Evolutionary conservation across 2,888 invertebrate genomes (phyloP).

Genomic region (Endomychus coccineus): DNA sequence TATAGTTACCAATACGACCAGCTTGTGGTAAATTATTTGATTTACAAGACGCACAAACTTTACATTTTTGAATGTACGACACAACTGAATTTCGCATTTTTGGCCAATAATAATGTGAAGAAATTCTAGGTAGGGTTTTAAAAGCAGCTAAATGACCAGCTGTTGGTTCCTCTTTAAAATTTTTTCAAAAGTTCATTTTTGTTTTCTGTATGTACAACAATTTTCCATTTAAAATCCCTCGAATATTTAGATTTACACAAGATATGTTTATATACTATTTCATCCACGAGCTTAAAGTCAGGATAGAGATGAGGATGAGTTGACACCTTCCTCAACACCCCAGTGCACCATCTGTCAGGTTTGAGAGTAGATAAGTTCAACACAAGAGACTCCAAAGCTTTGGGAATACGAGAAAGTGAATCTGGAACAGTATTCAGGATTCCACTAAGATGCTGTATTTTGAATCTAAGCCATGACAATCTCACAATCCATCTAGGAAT

Average conservation of each 20-base stretch:
- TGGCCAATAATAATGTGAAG: no score
- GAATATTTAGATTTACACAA: no score
- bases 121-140: no score
- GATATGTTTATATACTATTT: neutral
- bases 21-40: neutral
- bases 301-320: constrained; percentile 4
- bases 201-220: no score
- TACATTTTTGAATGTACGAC: constrained; percentile 6
- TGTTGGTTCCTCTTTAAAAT: no score
- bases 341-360: constrained; percentile 3
- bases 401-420: constrained; percentile 2
- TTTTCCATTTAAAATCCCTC: no score
- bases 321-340: neutral
- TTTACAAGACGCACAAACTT: constrained; percentile 10
- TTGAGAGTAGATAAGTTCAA: neutral
- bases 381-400: no score
- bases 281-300: neutral
- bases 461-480: no score
- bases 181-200: no score
- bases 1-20: constrained; percentile 8
- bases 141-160: no score
- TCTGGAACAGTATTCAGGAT: constrained; percentile 8
- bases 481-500: no score
- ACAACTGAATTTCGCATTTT: no score
- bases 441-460: constrained; percentile 9